phyloP scores from a whole-genome alignment of 2,797 vertebrate genomes.

The Gobionotothen gibberifrons region DNA sequence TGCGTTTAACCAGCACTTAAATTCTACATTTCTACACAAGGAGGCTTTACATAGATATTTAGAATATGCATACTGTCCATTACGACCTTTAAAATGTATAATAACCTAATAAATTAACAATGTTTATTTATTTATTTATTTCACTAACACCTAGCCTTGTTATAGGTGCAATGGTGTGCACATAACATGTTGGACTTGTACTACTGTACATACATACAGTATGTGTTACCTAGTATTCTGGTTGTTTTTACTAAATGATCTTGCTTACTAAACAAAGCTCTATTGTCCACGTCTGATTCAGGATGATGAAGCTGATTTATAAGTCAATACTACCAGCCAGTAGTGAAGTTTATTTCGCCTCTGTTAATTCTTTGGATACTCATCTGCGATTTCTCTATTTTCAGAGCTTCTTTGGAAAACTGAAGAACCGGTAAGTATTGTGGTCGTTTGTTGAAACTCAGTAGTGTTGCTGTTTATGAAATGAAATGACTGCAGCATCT shows the following conservation, averaged over 20 bases:
- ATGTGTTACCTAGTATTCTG: not conserved
- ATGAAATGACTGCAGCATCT: not conserved
- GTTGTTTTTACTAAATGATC: not conserved
- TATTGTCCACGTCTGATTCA: constrained; percentile 25
- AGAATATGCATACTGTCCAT: too few relatives aligned
- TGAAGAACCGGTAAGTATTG: constrained; percentile 81
- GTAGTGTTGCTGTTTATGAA: not conserved
- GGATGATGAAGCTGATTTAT: constrained; percentile 3
- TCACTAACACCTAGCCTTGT: not conserved
- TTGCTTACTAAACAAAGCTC: constrained; percentile 16
- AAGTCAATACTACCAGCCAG: constrained; percentile 44
- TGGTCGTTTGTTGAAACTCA: not conserved
- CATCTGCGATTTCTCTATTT: constrained; percentile 48
- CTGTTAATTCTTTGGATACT: not conserved
- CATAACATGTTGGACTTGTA: not conserved
- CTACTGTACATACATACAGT: too few relatives aligned
- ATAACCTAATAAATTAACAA: not conserved
- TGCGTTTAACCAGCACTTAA: too few relatives aligned
- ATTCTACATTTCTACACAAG: too few relatives aligned
- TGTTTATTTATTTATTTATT: not conserved
- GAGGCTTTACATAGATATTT: too few relatives aligned
- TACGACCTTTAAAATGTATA: not conserved
- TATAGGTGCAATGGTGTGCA: not conserved
- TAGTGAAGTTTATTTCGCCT: not conserved
- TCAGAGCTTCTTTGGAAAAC: constrained; percentile 84